Conservation (phyloP, 2,113 vertebrate genomes). For the Zootoca vivipara region DNA sequence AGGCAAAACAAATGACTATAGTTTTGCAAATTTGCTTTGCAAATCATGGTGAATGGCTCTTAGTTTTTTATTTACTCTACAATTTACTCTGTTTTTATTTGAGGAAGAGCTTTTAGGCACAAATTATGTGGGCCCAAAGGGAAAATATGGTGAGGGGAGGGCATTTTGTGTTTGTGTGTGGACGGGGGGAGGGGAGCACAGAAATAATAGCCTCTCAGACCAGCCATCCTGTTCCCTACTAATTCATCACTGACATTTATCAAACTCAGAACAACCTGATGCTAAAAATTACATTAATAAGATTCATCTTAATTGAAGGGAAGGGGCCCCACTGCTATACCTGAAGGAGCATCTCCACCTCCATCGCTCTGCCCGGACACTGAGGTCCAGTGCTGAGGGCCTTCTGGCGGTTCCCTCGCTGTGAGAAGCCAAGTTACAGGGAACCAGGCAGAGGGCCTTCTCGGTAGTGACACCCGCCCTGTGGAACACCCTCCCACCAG, state of each 20-base stretch:
- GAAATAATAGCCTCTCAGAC: not conserved
- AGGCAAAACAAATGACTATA: not conserved
- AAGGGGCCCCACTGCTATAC: not conserved
- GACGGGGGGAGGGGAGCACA: not conserved
- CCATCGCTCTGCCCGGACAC: no score
- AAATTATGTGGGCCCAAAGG: slow-evolving; percentile 35
- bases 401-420: no score
- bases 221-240: slow-evolving; percentile 6
- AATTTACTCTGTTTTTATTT: not conserved
- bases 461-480: no score
- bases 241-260: slow-evolving; percentile 10
- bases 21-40: not conserved
- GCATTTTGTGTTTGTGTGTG: not conserved
- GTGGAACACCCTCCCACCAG: no score
- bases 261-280: not conserved
- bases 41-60: not conserved
- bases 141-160: not conserved
- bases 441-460: no score
- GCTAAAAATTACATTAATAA: slow-evolving; percentile 9
- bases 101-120: slow-evolving; percentile 3
- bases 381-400: no score
- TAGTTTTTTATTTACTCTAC: not conserved
- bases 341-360: no score
- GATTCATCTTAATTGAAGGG: slow-evolving; percentile 26
- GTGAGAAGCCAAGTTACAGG: no score